A percentile compares a stretch with the other conserved stretches of the same genome.
phyloP scores from a whole-genome alignment of 2,113 vertebrate species.

The Cyanocitta stelleri region DNA sequence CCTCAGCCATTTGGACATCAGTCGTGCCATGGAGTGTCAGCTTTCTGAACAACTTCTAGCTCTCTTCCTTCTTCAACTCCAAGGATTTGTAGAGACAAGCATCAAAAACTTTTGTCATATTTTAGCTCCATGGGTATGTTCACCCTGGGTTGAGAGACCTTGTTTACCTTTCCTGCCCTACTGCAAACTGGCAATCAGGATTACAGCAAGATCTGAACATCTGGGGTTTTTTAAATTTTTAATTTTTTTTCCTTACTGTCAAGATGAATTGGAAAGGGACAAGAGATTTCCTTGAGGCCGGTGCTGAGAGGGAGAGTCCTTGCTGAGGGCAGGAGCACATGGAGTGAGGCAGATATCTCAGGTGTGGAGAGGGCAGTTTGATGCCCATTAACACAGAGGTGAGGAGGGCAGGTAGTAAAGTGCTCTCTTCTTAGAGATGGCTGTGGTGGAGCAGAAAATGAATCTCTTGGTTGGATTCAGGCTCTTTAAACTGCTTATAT shows the following conservation, averaged over 20 bases:
- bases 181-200: not conserved
- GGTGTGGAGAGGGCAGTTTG: not conserved
- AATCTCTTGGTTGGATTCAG: not conserved
- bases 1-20: not conserved
- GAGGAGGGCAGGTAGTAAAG: not conserved
- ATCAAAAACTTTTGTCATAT: not conserved
- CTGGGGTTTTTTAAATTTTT: not conserved
- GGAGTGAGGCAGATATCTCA: not conserved
- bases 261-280: not conserved
- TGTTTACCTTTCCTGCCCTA: not conserved
- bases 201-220: not conserved
- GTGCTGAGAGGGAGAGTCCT: not conserved
- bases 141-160: not conserved
- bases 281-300: not conserved
- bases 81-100: not conserved
- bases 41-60: not conserved
- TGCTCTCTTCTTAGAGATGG: accelerated
- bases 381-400: not conserved
- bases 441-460: not conserved
- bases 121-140: not conserved
- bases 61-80: not conserved
- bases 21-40: not conserved
- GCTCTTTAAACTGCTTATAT: not conserved
- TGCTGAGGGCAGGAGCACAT: not conserved
- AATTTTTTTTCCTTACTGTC: not conserved